A percentile compares a stretch with the other conserved stretches of the same genome.
Conservation (phyloP, 2,888 invertebrate species). For the Drepana falcataria region DNA sequence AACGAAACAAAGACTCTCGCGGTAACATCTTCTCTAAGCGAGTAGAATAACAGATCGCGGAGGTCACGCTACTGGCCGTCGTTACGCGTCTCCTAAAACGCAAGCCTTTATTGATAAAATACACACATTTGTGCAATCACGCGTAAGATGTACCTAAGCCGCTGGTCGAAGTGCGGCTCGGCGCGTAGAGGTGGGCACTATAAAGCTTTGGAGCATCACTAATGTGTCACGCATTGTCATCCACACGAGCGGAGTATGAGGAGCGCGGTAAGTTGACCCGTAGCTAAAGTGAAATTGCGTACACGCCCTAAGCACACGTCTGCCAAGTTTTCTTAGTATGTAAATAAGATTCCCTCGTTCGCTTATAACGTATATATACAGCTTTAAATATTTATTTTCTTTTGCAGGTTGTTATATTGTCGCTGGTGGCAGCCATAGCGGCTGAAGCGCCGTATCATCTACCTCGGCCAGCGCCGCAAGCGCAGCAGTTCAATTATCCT, state of each 20-base stretch:
- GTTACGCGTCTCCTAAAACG: conserved; percentile 10
- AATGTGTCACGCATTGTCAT: conserved; percentile 46
- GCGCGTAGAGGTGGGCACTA: conserved; percentile 57
- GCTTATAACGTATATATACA: conserved; percentile 10
- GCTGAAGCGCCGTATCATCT: conserved; percentile 67
- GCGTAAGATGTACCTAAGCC: conserved; percentile 17
- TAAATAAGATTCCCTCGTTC: conserved; percentile 13
- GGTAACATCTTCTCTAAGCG: conserved; percentile 5
- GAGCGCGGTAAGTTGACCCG: conserved; percentile 62
- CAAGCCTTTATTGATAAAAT: conserved; percentile 6
- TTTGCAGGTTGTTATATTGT: conserved; percentile 57
- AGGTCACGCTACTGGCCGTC: conserved; percentile 9
- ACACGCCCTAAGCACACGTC: conserved; percentile 25
- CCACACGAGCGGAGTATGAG: conserved; percentile 54
- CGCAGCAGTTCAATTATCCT: conserved; percentile 47
- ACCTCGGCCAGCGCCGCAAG: conserved; percentile 49
- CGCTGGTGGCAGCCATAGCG: conserved; percentile 48
- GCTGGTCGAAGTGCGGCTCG: conserved; percentile 21
- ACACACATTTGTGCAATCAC: conserved; percentile 21
- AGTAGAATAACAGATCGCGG: conserved; percentile 10
- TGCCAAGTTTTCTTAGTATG: background rate
- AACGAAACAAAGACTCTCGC: background rate
- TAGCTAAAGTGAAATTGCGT: conserved; percentile 50
- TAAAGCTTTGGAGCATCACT: conserved; percentile 46
- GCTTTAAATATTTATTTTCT: conserved; percentile 13